Percentiles rank a stretch among this genome's conserved stretches.
Evolutionary conservation across 2,113 vertebrate genomes (phyloP).

Genomic region (Excalfactoria chinensis): DNA sequence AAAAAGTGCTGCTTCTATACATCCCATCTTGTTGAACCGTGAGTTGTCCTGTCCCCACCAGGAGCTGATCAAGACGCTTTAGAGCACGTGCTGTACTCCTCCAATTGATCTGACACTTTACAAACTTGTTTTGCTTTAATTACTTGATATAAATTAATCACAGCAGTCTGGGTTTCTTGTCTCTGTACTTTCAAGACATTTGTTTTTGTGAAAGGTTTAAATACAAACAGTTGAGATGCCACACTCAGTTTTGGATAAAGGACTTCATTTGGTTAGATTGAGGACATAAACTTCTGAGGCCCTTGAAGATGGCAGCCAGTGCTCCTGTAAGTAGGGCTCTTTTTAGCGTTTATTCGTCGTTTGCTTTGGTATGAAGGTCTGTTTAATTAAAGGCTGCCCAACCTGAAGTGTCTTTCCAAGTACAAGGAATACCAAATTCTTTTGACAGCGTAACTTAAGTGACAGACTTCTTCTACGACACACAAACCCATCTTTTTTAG

Average conservation of each 20-base stretch:
- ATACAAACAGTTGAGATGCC: conserved; percentile 34
- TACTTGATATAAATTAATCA: neutral
- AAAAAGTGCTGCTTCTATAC: conserved; percentile 62
- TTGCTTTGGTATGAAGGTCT: conserved; percentile 17
- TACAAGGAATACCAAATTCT: conserved; percentile 41
- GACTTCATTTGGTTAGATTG: conserved; percentile 62
- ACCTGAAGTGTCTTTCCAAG: conserved; percentile 16
- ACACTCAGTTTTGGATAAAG: conserved; percentile 40
- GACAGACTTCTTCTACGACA: neutral
- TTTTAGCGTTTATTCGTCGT: conserved; percentile 49
- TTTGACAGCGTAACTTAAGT: neutral
- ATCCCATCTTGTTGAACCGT: conserved; percentile 61
- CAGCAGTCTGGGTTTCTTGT: conserved; percentile 41
- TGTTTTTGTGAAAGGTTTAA: conserved; percentile 35
- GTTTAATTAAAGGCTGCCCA: conserved; percentile 2
- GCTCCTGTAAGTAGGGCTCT: conserved; percentile 63
- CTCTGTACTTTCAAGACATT: neutral
- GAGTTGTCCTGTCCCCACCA: conserved; percentile 42
- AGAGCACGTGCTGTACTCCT: neutral
- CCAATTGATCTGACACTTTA: conserved; percentile 31
- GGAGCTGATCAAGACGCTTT: conserved; percentile 12
- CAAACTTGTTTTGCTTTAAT: conserved; percentile 49
- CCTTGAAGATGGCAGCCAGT: conserved; percentile 59
- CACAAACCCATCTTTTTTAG: neutral
- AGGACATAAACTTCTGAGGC: conserved; percentile 41